These are phyloP conservation scores for Hydractinia symbiolongicarpus DNA, from an alignment of 30 jellyfish, hydroid and myxozoan genomes.

Conservation along the genomic window DNA sequence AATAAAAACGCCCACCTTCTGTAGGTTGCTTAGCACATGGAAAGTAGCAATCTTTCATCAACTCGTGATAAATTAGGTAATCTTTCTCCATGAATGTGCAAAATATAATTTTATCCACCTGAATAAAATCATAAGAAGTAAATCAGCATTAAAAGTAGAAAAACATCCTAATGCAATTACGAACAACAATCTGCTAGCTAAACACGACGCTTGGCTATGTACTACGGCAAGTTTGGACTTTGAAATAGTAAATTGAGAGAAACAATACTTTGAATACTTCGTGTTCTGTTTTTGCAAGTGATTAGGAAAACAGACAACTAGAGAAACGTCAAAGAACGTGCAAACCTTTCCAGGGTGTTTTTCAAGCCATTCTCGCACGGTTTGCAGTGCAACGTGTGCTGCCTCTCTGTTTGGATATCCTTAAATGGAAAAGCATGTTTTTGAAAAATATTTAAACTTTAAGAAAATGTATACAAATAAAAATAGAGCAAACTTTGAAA, in stretches of 20 bases:
- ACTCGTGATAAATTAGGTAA: conserved; percentile 44
- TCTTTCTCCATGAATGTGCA: conserved; percentile 58
- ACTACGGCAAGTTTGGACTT: no score
- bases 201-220: no score
- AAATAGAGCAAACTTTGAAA: neutral
- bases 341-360: conserved; percentile 50
- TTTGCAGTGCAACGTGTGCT: conserved; percentile 70
- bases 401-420: conserved; percentile 82
- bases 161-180: no score
- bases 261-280: no score
- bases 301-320: no score
- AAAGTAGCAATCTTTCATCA: conserved; percentile 41
- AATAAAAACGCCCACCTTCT: neutral
- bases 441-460: neutral
- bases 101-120: conserved; percentile 53
- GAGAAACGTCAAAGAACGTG: neutral
- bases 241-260: no score
- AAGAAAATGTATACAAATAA: neutral
- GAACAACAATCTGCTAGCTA: no score
- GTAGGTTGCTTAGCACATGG: conserved; percentile 20
- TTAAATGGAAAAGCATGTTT: neutral
- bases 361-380: conserved; percentile 63
- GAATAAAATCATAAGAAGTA: neutral
- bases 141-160: no score
- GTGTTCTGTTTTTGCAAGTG: no score